Evolutionary conservation across 2,888 invertebrate genomes (phyloP).

Genomic region (Megaustenia siamemsis): DNA sequence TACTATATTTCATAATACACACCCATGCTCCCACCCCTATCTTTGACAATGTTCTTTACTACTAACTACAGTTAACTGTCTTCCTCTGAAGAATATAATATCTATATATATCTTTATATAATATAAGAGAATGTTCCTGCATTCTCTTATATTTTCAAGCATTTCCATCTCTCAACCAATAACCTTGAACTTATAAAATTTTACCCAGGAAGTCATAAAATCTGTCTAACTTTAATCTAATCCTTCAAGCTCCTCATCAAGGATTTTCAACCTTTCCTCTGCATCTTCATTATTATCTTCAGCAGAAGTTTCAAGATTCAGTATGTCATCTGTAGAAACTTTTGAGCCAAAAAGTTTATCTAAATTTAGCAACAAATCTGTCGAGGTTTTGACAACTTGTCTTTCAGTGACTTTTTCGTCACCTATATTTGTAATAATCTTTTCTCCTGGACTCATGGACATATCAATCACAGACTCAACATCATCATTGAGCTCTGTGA

Average conservation of each 20-base stretch:
- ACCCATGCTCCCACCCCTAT: no score
- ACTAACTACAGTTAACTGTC: no score
- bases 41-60: no score
- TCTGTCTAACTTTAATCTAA: slow-evolving; percentile 38
- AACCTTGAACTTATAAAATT: no score
- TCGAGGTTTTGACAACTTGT: slow-evolving; percentile 44
- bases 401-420: slow-evolving; percentile 52
- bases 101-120: no score
- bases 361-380: slow-evolving; percentile 50
- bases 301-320: slow-evolving; percentile 49
- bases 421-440: slow-evolving; percentile 44
- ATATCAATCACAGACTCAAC: not conserved
- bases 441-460: not conserved
- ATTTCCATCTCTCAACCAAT: no score
- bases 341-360: slow-evolving; percentile 53
- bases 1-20: no score
- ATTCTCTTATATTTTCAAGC: no score
- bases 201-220: no score
- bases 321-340: slow-evolving; percentile 51
- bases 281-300: slow-evolving; percentile 55
- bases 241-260: slow-evolving; percentile 50
- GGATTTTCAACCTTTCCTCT: slow-evolving; percentile 46
- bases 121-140: no score
- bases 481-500: slow-evolving; percentile 34
- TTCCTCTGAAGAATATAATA: no score